These are phyloP conservation scores for Allolobophora icterica DNA, from an alignment of 2,888 invertebrate genomes.

Conservation along the genomic window DNA sequence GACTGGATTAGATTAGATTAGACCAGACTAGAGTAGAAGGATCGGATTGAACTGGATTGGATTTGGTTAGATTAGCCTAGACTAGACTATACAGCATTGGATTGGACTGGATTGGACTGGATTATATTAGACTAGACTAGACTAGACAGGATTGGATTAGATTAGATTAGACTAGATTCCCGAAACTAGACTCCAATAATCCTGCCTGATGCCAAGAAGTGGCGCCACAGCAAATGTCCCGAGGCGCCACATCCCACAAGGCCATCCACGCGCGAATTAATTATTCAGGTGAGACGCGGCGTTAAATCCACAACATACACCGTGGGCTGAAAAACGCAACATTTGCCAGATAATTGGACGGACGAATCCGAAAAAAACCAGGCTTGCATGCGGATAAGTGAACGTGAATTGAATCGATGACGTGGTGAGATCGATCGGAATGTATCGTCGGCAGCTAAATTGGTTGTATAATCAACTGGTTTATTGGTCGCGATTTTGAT, in stretches of 20 bases:
- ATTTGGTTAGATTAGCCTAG: too few relatives aligned
- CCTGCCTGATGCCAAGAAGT: not conserved
- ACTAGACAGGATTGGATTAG: too few relatives aligned
- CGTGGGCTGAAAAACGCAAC: not conserved
- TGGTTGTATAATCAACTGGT: not conserved
- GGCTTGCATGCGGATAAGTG: not conserved
- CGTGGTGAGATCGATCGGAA: not conserved
- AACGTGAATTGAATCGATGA: not conserved
- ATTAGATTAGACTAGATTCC: not conserved
- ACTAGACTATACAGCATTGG: too few relatives aligned
- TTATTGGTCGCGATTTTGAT: not conserved
- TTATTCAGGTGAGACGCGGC: not conserved
- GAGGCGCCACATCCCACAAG: not conserved
- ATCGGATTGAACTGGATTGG: too few relatives aligned
- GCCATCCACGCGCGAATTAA: not conserved
- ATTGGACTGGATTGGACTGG: too few relatives aligned
- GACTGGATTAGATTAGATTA: too few relatives aligned
- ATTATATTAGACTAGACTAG: too few relatives aligned
- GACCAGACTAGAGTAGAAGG: too few relatives aligned
- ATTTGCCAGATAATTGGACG: not conserved
- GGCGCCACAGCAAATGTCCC: not conserved
- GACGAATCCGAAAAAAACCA: not conserved
- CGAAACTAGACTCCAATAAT: not conserved
- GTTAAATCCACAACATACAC: conserved; percentile 1
- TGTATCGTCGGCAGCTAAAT: not conserved